Conservation (phyloP, 2,797 vertebrate genomes). For the Coranthus polyacanthus region DNA sequence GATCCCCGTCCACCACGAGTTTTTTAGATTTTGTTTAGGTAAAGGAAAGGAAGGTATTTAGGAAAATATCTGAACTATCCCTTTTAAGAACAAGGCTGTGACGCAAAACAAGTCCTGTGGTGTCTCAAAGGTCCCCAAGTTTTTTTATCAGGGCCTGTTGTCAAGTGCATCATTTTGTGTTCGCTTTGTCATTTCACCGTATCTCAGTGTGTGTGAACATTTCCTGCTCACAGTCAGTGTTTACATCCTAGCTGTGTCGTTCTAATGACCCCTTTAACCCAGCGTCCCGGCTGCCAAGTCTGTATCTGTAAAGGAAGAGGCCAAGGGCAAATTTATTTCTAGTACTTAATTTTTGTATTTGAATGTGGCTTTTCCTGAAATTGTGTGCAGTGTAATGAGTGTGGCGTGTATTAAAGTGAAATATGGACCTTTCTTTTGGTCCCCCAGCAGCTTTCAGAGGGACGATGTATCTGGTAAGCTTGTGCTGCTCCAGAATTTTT, state of each 20-base stretch:
- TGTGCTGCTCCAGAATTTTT: constrained; percentile 37
- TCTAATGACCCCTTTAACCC: constrained; percentile 25
- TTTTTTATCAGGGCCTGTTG: constrained; percentile 19
- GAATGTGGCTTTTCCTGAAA: neutral
- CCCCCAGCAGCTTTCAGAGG: constrained; percentile 66
- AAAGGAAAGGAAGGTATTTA: no score
- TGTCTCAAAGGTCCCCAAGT: constrained; percentile 5
- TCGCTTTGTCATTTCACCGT: constrained; percentile 2
- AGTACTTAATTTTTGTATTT: constrained; percentile 7
- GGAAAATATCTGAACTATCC: no score
- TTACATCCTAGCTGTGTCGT: constrained; percentile 28
- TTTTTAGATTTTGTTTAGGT: no score
- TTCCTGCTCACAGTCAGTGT: constrained; percentile 41
- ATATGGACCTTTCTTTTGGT: constrained; percentile 63
- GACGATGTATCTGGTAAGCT: constrained; percentile 75
- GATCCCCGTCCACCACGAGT: no score
- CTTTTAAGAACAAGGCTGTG: no score
- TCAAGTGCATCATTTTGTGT: neutral
- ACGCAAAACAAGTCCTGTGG: neutral
- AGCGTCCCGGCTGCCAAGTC: constrained; percentile 25
- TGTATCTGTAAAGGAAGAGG: constrained; percentile 38
- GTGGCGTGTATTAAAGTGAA: constrained; percentile 55
- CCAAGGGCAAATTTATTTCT: constrained; percentile 1
- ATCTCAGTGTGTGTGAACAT: constrained; percentile 19
- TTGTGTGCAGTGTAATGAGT: constrained; percentile 5